Percentiles rank a stretch among this genome's conserved stretches.
phyloP scores from a whole-genome alignment of 23 tunicate genomes.

The Halocynthia roretzi region DNA sequence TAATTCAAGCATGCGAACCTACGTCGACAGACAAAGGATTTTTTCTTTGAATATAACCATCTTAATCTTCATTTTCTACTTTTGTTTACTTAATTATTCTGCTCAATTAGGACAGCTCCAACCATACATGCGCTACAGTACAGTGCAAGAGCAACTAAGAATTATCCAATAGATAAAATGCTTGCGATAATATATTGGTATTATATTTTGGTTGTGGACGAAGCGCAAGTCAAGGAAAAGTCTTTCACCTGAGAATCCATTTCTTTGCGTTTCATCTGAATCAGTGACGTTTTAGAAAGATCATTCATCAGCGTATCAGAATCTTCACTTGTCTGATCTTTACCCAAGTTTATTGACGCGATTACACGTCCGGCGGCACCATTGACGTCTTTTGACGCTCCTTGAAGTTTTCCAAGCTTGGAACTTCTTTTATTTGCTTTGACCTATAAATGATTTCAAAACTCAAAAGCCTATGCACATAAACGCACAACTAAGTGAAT shows the following conservation, averaged over 20 bases:
- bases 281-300: slow-evolving; percentile 37
- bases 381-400: slow-evolving; percentile 77
- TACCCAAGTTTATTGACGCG: slow-evolving; percentile 85
- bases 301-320: slow-evolving; percentile 39
- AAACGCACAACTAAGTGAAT: too few species aligned
- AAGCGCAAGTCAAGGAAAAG: background rate
- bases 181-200: too few species aligned
- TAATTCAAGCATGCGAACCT: slow-evolving; percentile 82
- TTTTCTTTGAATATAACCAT: background rate
- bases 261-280: slow-evolving; percentile 85
- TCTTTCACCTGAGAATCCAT: slow-evolving; percentile 83
- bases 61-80: background rate
- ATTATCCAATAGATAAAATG: too few species aligned
- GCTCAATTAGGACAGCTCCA: too few species aligned
- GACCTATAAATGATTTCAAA: slow-evolving; percentile 18
- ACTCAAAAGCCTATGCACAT: too few species aligned
- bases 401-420: slow-evolving; percentile 42
- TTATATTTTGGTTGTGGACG: too few species aligned
- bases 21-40: background rate
- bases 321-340: slow-evolving; percentile 67
- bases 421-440: slow-evolving; percentile 66
- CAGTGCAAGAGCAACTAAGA: too few species aligned
- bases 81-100: too few species aligned
- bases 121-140: too few species aligned
- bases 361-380: slow-evolving; percentile 91